A percentile compares a stretch with the other conserved stretches of the same genome.
phyloP scores from a whole-genome alignment of 2,888 invertebrate species.

The Ophraella communa region DNA sequence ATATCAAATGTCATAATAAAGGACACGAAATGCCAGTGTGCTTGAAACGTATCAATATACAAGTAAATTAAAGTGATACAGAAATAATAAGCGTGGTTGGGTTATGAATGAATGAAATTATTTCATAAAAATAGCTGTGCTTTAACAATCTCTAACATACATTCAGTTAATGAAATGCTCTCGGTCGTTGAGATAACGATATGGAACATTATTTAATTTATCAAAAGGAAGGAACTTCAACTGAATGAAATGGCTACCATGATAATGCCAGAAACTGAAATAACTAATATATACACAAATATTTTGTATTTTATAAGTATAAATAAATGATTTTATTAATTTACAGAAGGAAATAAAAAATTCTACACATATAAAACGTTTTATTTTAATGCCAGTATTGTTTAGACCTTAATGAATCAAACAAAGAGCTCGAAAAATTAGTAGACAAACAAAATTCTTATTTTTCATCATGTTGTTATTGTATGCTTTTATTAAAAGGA shows the following conservation, averaged over 20 bases:
- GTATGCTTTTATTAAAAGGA: too few relatives aligned
- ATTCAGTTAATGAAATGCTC: not conserved
- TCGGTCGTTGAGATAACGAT: conserved; percentile 1
- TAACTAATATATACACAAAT: not conserved
- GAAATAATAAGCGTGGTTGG: not conserved
- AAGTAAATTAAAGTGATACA: not conserved
- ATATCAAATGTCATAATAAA: not conserved
- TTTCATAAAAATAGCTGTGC: not conserved
- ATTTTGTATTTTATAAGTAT: not conserved
- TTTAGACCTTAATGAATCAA: too few relatives aligned
- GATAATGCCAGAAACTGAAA: not conserved
- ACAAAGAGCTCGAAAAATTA: too few relatives aligned
- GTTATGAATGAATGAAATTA: not conserved
- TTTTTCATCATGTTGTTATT: too few relatives aligned
- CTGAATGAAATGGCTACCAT: not conserved
- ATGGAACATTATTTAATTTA: conserved; percentile 3
- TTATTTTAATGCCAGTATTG: too few relatives aligned
- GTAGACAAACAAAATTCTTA: too few relatives aligned
- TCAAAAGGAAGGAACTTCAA: conserved; percentile 8
- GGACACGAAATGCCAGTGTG: not conserved
- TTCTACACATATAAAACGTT: too few relatives aligned
- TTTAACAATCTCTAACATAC: not conserved
- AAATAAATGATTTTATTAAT: too few relatives aligned
- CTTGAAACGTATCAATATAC: not conserved
- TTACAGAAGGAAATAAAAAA: too few relatives aligned